Evolutionary conservation across 2,888 invertebrate species (phyloP).

Genomic region (Eupithecia pulchellata): DNA sequence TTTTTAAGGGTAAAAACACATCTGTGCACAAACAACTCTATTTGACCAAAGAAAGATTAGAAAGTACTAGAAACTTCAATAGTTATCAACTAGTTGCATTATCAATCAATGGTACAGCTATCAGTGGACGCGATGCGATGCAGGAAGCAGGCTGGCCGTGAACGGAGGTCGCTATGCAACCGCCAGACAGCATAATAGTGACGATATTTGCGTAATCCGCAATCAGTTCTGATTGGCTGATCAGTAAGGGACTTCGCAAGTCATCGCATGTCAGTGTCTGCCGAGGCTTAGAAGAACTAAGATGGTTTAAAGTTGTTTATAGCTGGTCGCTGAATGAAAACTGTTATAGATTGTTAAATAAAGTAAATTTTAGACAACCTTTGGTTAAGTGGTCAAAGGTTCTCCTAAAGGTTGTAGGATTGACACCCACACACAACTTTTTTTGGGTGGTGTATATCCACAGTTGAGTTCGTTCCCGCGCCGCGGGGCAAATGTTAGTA

Average conservation of each 20-base stretch:
- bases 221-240: slow-evolving; percentile 23
- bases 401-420: not conserved
- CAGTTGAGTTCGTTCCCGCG: not conserved
- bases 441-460: not conserved
- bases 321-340: not conserved
- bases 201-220: slow-evolving; percentile 57
- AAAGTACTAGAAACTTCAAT: not conserved
- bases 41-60: not conserved
- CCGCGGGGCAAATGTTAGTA: not conserved
- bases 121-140: slow-evolving; percentile 51
- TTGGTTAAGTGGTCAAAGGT: not conserved
- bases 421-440: not conserved
- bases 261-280: slow-evolving; percentile 1
- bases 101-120: slow-evolving; percentile 38
- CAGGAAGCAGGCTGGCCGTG: slow-evolving; percentile 60
- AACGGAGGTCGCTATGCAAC: slow-evolving; percentile 52
- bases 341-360: not conserved
- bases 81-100: slow-evolving; percentile 31
- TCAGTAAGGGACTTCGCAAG: not conserved
- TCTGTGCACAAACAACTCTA: no score
- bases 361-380: not conserved
- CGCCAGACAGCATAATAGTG: slow-evolving; percentile 53
- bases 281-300: not conserved
- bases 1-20: not conserved
- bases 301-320: not conserved